These are phyloP conservation scores for Ganaspis sp. DNA, from an alignment of 1,140 invertebrate species.

Conservation along the genomic window DNA sequence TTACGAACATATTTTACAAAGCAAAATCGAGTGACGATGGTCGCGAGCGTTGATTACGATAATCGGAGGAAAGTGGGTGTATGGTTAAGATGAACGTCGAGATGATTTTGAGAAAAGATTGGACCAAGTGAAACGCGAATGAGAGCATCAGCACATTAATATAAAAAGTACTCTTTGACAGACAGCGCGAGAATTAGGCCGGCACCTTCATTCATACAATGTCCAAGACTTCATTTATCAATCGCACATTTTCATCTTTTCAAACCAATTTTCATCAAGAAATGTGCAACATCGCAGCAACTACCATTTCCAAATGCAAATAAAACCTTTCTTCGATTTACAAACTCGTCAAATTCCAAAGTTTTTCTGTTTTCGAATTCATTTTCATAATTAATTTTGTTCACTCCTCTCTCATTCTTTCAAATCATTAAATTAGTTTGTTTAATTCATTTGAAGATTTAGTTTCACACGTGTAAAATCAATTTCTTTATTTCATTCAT, in stretches of 20 bases:
- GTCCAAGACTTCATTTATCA: not conserved
- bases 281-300: not conserved
- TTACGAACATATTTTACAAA: conserved; percentile 76
- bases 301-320: not conserved
- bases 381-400: no score
- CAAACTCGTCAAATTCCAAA: not conserved
- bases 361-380: not conserved
- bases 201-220: conserved; percentile 59
- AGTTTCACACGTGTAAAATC: no score
- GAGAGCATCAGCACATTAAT: conserved; percentile 71
- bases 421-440: no score
- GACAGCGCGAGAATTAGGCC: conserved; percentile 74
- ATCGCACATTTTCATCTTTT: conserved; percentile 39
- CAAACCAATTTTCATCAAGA: conserved; percentile 38
- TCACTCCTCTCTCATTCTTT: no score
- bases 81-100: conserved; percentile 43
- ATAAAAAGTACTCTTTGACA: conserved; percentile 75
- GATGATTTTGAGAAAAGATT: conserved; percentile 44
- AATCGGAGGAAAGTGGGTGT: conserved; percentile 51
- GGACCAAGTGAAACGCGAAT: conserved; percentile 48
- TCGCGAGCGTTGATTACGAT: conserved; percentile 55
- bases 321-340: not conserved
- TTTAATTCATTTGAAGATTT: no score
- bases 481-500: no score
- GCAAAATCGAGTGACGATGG: conserved; percentile 68